phyloP scores from a whole-genome alignment of 2,113 vertebrate genomes.

The Archilochus colubris region DNA sequence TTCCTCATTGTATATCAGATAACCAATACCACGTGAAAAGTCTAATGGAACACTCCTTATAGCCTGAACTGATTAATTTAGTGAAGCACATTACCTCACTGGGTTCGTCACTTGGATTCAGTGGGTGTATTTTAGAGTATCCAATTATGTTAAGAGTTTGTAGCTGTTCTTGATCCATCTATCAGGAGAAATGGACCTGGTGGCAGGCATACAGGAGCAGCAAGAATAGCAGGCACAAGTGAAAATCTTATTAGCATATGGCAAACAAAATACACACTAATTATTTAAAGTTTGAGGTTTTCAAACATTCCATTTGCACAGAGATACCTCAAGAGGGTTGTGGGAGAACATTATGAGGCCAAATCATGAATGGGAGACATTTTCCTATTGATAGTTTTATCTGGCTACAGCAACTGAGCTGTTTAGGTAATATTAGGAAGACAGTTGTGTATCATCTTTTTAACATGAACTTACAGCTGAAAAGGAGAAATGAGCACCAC shows the following conservation, averaged over 20 bases:
- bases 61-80: background rate
- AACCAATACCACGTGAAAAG: background rate
- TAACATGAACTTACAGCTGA: background rate
- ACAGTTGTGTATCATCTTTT: background rate
- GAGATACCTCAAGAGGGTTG: background rate
- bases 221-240: background rate
- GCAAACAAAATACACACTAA: background rate
- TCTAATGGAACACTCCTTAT: background rate
- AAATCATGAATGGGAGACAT: background rate
- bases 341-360: background rate
- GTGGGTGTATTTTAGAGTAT: background rate
- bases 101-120: background rate
- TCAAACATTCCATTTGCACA: background rate
- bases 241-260: background rate
- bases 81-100: background rate
- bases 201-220: background rate
- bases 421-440: fast-evolving
- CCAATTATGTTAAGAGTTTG: background rate
- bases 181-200: background rate
- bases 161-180: background rate
- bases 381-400: background rate
- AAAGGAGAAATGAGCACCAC: background rate
- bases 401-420: background rate
- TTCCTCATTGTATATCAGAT: background rate
- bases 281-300: background rate